Evolutionary conservation across 2,797 vertebrate species (phyloP), one percentile per base, ranked within the genome.

Genomic region (Neoniphon sammara): DNA sequence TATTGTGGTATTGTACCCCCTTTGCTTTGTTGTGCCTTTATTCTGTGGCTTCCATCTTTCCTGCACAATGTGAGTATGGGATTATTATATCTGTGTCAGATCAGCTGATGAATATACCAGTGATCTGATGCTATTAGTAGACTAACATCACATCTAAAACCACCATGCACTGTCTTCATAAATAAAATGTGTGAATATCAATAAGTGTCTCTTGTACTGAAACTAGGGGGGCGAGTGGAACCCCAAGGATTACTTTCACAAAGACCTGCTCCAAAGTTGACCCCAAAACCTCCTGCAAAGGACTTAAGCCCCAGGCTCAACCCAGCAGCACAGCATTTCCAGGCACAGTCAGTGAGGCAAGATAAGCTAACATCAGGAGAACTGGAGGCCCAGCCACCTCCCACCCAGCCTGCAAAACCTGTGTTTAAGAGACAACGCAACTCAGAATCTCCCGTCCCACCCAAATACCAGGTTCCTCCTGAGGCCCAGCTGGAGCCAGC

Each of bases 201-300:
- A 93, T 87, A 64, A 94, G 93, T 95, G 93, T 95, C 87, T 95
- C 93, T 95, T 94, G 93, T 96, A 68, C 95, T 91, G 88, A 95
- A 95, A 93, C 88, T 93, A 96, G 94, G 94, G 94, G 92, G 91
- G 85, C 89, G 91, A 92, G 91, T 91, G 93, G 94, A 95, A 94
- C 92, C 95, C 93, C 92, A 94, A 91, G 93, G 92, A 93, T 93
- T 90, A 87, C 93, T 93, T 87, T 93, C 91, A 91, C 91, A 94
- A 93, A 93, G 88, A 86, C 89, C 90, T 76, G 88, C 93, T 90
- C 91, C 55, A 78, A 80, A 82, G 61, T 31, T 80, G 47, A 61
- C 91, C 82, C 82, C 91, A 20, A 92, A 90, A 87, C 90, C 91
- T 78, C 78, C 93, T 81, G 85, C 88, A 81, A 77, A 83, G 52